Percentiles rank a stretch among this genome's conserved stretches.
Conservation (phyloP, 2,888 invertebrate species). For the Drosophila histrio region DNA sequence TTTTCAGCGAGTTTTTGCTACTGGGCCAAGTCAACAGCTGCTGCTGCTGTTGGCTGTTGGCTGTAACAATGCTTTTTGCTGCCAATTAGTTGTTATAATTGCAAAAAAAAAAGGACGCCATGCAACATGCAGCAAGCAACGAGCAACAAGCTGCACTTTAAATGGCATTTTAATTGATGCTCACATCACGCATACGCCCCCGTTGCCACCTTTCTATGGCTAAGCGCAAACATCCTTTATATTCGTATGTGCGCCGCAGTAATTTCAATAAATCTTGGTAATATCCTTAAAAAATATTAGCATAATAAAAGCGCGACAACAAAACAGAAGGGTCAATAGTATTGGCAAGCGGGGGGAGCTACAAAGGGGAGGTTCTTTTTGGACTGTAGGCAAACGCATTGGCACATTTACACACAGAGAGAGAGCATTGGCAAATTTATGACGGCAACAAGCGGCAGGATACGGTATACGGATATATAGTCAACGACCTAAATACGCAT, state of each 20-base stretch:
- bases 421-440: conserved; percentile 51
- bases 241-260: conserved; percentile 54
- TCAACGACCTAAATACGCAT: conserved; percentile 78
- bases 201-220: conserved; percentile 17
- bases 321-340: conserved; percentile 80
- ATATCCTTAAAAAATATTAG: conserved; percentile 75
- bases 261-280: conserved; percentile 78
- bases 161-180: conserved; percentile 70
- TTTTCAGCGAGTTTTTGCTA: conserved; percentile 36
- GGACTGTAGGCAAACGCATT: conserved; percentile 56
- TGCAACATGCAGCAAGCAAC: conserved; percentile 38
- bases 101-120: conserved; percentile 59
- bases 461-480: conserved; percentile 23
- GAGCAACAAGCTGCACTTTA: conserved; percentile 60
- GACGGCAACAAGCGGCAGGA: conserved; percentile 57
- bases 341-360: conserved; percentile 29
- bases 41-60: conserved; percentile 36
- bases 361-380: conserved; percentile 3
- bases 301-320: conserved; percentile 78
- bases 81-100: conserved; percentile 77
- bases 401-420: conserved; percentile 75
- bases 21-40: conserved; percentile 39
- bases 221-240: conserved; percentile 12
- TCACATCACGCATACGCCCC: conserved; percentile 50
- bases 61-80: conserved; percentile 68